Base-by-base conservation (phyloP, 2,888 invertebrate species). In the Coronaproctus castanopsis region DNA sequence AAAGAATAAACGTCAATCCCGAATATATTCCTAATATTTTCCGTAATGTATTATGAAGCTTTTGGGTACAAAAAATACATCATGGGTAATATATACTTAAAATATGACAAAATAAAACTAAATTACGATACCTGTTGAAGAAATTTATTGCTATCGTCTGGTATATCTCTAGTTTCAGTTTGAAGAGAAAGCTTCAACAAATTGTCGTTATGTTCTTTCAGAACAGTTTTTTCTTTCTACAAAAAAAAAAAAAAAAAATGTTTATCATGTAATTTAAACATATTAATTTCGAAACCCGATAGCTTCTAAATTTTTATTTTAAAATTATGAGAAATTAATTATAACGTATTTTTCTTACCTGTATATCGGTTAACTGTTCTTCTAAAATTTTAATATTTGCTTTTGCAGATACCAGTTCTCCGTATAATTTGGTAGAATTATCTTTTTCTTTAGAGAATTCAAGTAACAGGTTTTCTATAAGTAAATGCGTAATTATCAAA, bases 181-280 rank as follows among this genome's bases (percentile, higher is more conserved):
- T 52, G 55, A 3, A 59, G 36, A 3, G 59, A 59, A 21, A 59
- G 48, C 52, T 59, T 59, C 10, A 59, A 24, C 21, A 59, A 49
- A 24, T 59, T 59, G 5, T 55, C 59, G 36, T 59, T 59, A 24
- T 59, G 59, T 36, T 59, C 59, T 36, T 59, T 59, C 55, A 59
- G 52, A 19, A 55, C 55, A 20, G 22, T 24, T 55, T 59, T 59
- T 24, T 59, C 59, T 1, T 23, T 36, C 59, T 59, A 20, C 10
- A 58, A 52, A 14, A 21, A 23, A 10, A 58, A 36, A 36, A 8
- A 5, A 36, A 14, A 36, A 36, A n/a, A n/a, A n/a, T n/a, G n/a
- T n/a, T n/a, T n/a, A n/a, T n/a, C n/a, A n/a, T n/a, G n/a, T n/a
- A n/a, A n/a, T n/a, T n/a, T n/a, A n/a, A n/a, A n/a, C n/a, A n/a